Base-by-base conservation (phyloP, 2,113 vertebrate genomes). In the Strix aluco region DNA sequence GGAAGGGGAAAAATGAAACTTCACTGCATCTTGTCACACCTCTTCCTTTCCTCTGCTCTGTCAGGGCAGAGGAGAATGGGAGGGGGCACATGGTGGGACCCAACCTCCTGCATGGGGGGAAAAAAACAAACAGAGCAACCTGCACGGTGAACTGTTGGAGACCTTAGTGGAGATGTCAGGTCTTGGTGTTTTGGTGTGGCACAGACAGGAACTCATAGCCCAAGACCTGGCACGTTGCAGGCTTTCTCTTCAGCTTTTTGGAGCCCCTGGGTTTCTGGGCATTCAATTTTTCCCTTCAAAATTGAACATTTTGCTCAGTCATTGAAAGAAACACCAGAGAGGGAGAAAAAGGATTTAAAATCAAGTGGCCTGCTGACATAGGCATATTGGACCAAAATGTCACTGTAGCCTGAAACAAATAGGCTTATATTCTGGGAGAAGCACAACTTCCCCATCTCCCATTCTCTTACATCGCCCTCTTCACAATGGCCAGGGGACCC, bases 141-240 rank as follows among this genome's bases (percentile, higher is more conserved):
- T 46, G 15, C 57, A 38, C 0, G 1, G 38, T 78, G 51, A 54
- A 71, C 0, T 2, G 18, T 15, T 57, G 11, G 42, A 51, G 36
- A 77, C 22, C 36, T 44, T n/a, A 57, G 36, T 46, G 55, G 32
- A 69, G 20, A n/a, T 70, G 20, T 13, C 42, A 57, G 11, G 9
- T 85, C 67, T 51, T 40, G 55, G 14, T 46, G 32, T 51, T 89
- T 51, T 57, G 49, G 32, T 20, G 20, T 38, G 54, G 47, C 1
- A 4, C 16, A 78, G 47, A 19, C 19, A 87, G 78, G 36, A 61
- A 32, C 17, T 77, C 40, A 14, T n/a, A 69, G 30, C 6, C 14
- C 3, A n/a, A 32, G n/a, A 44, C n/a, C n/a, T 57, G 47, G 13
- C 12, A 74, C 11, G 16, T 87, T 54, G 27, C 55, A 75, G 58